phyloP scores from a whole-genome alignment of 1,140 invertebrate species.

The Sminthurinus signatus region DNA sequence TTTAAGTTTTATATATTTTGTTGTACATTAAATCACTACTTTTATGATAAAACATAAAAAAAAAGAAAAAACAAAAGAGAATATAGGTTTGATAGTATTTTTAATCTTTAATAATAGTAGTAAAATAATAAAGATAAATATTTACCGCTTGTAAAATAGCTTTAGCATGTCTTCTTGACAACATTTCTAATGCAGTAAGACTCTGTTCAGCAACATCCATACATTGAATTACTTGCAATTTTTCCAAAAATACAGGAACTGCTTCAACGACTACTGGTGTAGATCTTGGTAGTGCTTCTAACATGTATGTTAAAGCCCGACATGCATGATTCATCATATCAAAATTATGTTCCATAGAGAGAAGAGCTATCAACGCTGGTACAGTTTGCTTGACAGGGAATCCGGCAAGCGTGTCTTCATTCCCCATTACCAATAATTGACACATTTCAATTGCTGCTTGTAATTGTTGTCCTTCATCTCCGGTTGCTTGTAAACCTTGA shows the following conservation, averaged over 20 bases:
- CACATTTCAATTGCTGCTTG: slow-evolving; percentile 99
- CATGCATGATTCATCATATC: slow-evolving; percentile 99
- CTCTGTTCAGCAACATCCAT: slow-evolving; percentile 99
- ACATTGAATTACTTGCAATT: slow-evolving; percentile 94
- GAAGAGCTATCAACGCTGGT: slow-evolving; percentile 79
- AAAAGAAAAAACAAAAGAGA: background rate
- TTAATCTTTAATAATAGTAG: too few relatives aligned
- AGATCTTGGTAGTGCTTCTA: slow-evolving; percentile 94
- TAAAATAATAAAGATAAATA: slow-evolving; percentile 24
- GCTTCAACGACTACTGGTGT: slow-evolving; percentile 94
- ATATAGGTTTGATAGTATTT: background rate
- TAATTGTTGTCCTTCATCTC: slow-evolving; percentile 93
- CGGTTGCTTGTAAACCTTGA: slow-evolving; percentile 82
- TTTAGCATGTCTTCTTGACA: slow-evolving; percentile 93
- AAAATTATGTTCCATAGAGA: slow-evolving; percentile 95
- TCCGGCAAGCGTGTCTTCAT: slow-evolving; percentile 95
- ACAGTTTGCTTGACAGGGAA: slow-evolving; percentile 98
- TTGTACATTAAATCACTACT: background rate
- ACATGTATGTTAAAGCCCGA: slow-evolving; percentile 96
- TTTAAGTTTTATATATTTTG: too few relatives aligned
- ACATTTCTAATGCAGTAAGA: slow-evolving; percentile 90
- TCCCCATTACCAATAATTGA: slow-evolving; percentile 97
- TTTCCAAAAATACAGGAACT: slow-evolving; percentile 90
- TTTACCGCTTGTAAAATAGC: slow-evolving; percentile 86
- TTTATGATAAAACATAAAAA: background rate